Evolutionary conservation across 1,140 invertebrate genomes (phyloP).

Genomic region (Mesaphorura yosii): DNA sequence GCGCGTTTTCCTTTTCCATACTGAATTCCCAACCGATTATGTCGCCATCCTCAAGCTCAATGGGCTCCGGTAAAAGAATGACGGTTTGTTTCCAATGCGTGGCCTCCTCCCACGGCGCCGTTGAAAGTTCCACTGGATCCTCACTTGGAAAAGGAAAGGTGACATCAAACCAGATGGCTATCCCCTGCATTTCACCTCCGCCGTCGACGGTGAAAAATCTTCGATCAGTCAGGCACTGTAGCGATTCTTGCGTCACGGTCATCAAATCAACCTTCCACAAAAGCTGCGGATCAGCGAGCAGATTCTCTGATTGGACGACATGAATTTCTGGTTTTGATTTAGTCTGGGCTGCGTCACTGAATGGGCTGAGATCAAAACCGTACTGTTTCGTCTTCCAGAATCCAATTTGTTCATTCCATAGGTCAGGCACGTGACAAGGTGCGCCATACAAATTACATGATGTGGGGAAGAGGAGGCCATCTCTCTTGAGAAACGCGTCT

Average conservation of each 20-base stretch:
- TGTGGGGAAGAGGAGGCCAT: conserved; percentile 43
- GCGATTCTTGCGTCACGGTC: conserved; percentile 31
- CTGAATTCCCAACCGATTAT: conserved; percentile 55
- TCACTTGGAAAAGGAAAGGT: conserved; percentile 32
- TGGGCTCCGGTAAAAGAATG: conserved; percentile 41
- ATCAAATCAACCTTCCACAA: conserved; percentile 36
- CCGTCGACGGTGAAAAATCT: conserved; percentile 40
- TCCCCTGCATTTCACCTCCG: conserved; percentile 55
- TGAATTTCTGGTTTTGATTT: conserved; percentile 21
- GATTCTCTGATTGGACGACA: conserved; percentile 33
- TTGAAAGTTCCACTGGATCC: conserved; percentile 48
- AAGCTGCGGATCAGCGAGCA: conserved; percentile 38
- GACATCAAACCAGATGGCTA: conserved; percentile 44
- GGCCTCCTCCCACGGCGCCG: conserved; percentile 55
- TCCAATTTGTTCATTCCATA: conserved; percentile 41
- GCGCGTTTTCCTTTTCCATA: conserved; percentile 40
- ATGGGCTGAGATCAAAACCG: conserved; percentile 25
- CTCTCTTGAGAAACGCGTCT: conserved; percentile 65
- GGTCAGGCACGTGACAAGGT: conserved; percentile 56
- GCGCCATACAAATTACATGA: conserved; percentile 40
- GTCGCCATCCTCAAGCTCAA: conserved; percentile 40
- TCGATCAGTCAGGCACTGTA: conserved; percentile 34
- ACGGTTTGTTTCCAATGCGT: conserved; percentile 98
- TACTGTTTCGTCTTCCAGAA: conserved; percentile 44
- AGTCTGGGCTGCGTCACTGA: conserved; percentile 11